Conservation (phyloP, 2,113 vertebrate species). For the Crotophaga sulcirostris region DNA sequence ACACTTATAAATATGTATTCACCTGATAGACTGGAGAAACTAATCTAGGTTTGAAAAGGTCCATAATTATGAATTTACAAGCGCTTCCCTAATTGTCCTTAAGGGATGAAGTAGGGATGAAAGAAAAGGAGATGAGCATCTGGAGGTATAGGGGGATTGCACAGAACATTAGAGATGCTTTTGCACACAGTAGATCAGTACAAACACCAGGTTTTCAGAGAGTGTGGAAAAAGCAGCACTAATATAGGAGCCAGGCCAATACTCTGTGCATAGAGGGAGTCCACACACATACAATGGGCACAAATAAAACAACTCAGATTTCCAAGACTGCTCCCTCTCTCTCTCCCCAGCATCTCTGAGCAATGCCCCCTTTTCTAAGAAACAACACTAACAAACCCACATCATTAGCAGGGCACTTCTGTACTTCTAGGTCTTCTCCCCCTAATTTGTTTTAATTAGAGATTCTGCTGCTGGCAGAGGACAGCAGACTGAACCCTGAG, state of each 20-base stretch:
- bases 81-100: slow-evolving; percentile 11
- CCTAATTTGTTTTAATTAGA: slow-evolving; percentile 32
- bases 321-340: not conserved
- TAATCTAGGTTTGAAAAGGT: slow-evolving; percentile 20
- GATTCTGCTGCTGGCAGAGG: not conserved
- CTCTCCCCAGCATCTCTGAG: not conserved
- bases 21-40: not conserved
- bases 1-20: slow-evolving; percentile 35
- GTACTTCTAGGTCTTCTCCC: not conserved
- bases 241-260: accelerated
- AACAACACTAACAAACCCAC: not conserved
- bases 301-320: not conserved
- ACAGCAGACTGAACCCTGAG: not conserved
- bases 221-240: not conserved
- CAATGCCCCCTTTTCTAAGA: not conserved
- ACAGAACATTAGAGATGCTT: not conserved
- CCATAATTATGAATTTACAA: slow-evolving; percentile 21
- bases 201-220: not conserved
- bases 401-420: not conserved
- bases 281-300: accelerated
- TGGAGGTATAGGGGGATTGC: not conserved
- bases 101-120: not conserved
- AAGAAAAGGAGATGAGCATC: not conserved
- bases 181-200: not conserved
- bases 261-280: not conserved